Evolutionary conservation across 1,140 invertebrate genomes (phyloP), one percentile per base, ranked within the genome.

Genomic region (Hydropsyche tenuis): DNA sequence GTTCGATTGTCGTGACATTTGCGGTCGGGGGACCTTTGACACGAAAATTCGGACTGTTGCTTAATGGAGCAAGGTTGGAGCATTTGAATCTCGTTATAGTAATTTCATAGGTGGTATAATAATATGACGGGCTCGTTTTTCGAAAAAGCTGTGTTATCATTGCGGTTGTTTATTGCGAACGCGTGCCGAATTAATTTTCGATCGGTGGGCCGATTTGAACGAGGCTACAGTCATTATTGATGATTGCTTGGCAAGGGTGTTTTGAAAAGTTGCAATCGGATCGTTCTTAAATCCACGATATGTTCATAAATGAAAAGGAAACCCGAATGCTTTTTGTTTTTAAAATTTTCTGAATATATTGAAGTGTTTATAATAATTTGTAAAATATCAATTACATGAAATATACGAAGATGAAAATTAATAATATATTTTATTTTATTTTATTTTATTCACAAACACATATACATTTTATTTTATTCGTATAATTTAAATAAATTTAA

Each of bases 131-230:
- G 30, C 30, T 37, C 30, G 30, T 37, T 37, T 37, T 12, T 16
- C 16, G 18, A 22, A 56, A 18, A 25, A 60, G 25, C 6, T 3
- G 20, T 25, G 56, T 23, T 11, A 7, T 9, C 4, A 25, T 60
- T 60, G 56, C 56, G 56, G 56, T 60, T 60, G 12, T 60, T 60
- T 60, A 60, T 60, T 56, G 51, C 3, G n/a, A 7, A 11, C 46
- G n/a, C 46, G 46, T 51, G 6, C 20, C 16, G 12, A 56, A 11
- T 56, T 56, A 56, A 56, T 37, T 37, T 9, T 9, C 48, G n/a
- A 18, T 53, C 18, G 48, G 30, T 9, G 9, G 30, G 9, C 9
- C 30, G 30, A 37, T 37, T 4, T 37, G 20, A 53, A 53, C 48
- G 16, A 53, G 48, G 48, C 48, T 53, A 53, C 48, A 1, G 48